Evolutionary conservation across 2,113 vertebrate genomes (phyloP).

Genomic region (Ptyas mucosa): DNA sequence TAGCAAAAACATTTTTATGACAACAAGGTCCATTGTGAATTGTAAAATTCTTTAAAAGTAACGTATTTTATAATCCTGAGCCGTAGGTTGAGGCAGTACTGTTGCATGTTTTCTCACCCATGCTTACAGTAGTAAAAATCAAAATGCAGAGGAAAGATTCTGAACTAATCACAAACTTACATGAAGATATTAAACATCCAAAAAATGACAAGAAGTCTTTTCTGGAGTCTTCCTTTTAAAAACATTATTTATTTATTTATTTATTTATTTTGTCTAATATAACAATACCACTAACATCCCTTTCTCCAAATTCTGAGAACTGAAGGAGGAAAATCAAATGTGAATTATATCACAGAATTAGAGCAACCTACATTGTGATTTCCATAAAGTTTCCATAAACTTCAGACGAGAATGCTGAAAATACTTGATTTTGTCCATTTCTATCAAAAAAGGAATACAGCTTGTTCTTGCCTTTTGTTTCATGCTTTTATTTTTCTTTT

Average conservation of each 20-base stretch:
- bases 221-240: constrained; percentile 33
- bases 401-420: not conserved
- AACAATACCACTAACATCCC: too few species aligned
- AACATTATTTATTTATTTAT: too few species aligned
- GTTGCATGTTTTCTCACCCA: constrained; percentile 64
- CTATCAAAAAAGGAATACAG: constrained; percentile 44
- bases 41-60: constrained; percentile 21
- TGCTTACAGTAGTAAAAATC: not conserved
- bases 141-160: constrained; percentile 31
- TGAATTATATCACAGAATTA: constrained; percentile 4
- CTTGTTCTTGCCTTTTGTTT: constrained; percentile 46
- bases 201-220: constrained; percentile 16
- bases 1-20: constrained; percentile 30
- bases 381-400: constrained; percentile 36
- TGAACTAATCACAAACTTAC: constrained; percentile 28
- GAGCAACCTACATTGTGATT: constrained; percentile 22
- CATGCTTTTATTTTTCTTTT: not conserved
- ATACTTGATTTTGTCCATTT: not conserved
- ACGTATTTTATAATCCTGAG: constrained; percentile 30
- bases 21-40: constrained; percentile 38
- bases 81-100: constrained; percentile 34
- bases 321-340: constrained; percentile 23
- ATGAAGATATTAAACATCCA: constrained; percentile 40
- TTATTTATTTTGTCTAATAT: constrained; percentile 21
- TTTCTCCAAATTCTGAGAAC: not conserved